Conservation (phyloP, 1,140 invertebrate species). For the Forficula auricularia region DNA sequence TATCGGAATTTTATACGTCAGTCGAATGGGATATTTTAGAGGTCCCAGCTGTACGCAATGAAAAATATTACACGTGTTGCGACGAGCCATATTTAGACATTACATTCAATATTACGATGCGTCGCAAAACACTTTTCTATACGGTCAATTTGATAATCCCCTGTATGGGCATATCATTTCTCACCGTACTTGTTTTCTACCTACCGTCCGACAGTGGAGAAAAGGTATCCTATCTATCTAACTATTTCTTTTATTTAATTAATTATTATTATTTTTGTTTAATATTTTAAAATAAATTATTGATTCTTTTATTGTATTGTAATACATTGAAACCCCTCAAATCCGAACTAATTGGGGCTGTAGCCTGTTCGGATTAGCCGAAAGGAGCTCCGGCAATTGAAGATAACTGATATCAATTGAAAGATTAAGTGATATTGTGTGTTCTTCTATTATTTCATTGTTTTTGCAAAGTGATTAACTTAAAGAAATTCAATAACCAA, state of each 20-base stretch:
- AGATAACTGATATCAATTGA: too few species aligned
- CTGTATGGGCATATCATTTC: constrained; percentile 94
- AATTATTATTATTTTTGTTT: too few species aligned
- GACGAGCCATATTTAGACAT: constrained; percentile 92
- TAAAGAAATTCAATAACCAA: too few species aligned
- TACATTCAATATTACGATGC: constrained; percentile 97
- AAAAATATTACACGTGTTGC: constrained; percentile 93
- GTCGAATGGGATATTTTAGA: constrained; percentile 97
- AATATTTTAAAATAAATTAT: too few species aligned
- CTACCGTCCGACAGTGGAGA: constrained; percentile 97
- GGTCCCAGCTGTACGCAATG: constrained; percentile 82
- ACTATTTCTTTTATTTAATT: not conserved
- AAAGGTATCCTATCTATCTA: constrained; percentile 59
- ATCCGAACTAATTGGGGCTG: too few species aligned
- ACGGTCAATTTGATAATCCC: constrained; percentile 95
- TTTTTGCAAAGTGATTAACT: too few species aligned
- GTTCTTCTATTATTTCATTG: too few species aligned
- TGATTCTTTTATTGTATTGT: too few species aligned
- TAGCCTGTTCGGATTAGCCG: too few species aligned
- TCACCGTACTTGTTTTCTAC: constrained; percentile 97
- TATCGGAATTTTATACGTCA: constrained; percentile 86
- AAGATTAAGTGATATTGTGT: too few species aligned
- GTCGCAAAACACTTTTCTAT: constrained; percentile 92
- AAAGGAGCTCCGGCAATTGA: too few species aligned
- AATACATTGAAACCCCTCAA: too few species aligned